Evolutionary conservation across 2,113 vertebrate genomes (phyloP).

Genomic region (Tor tambroides): DNA sequence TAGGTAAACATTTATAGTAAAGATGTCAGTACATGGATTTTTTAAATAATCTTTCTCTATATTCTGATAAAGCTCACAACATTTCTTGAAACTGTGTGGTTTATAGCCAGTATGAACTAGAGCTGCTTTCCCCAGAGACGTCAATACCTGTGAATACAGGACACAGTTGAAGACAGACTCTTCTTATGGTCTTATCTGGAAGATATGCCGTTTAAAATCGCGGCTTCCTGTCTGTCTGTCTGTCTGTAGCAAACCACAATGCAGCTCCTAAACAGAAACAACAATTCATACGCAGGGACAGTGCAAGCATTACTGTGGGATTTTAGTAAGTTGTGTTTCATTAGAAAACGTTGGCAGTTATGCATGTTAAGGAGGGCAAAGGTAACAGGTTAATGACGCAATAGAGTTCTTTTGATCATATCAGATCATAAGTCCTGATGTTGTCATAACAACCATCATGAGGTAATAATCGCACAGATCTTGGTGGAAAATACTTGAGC

Average conservation of each 20-base stretch:
- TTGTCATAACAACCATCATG: slow-evolving; percentile 1
- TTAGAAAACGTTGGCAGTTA: slow-evolving; percentile 29
- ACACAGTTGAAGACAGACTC: slow-evolving; percentile 56
- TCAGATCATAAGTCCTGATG: background rate
- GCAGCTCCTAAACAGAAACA: slow-evolving; percentile 51
- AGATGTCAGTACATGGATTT: background rate
- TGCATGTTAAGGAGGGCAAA: background rate
- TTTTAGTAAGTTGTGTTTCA: slow-evolving; percentile 9
- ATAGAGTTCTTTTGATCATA: background rate
- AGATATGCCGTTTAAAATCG: slow-evolving; percentile 58
- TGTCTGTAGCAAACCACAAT: slow-evolving; percentile 79
- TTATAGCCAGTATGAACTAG: slow-evolving; percentile 20
- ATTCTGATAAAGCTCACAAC: background rate
- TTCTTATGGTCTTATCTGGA: slow-evolving; percentile 61
- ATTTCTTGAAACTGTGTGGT: slow-evolving; percentile 3
- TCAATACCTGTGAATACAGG: slow-evolving; percentile 69
- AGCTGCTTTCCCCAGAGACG: slow-evolving; percentile 41
- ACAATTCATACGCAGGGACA: slow-evolving; percentile 10
- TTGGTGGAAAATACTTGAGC: background rate
- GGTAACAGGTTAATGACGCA: background rate
- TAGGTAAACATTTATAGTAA: background rate
- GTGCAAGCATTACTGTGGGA: background rate
- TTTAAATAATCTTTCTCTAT: background rate
- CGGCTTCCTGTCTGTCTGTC: slow-evolving; percentile 72
- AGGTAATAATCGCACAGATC: slow-evolving; percentile 25